Base-by-base conservation (phyloP, 2,797 vertebrate genomes). In the Rhabdophis nuchalis region DNA sequence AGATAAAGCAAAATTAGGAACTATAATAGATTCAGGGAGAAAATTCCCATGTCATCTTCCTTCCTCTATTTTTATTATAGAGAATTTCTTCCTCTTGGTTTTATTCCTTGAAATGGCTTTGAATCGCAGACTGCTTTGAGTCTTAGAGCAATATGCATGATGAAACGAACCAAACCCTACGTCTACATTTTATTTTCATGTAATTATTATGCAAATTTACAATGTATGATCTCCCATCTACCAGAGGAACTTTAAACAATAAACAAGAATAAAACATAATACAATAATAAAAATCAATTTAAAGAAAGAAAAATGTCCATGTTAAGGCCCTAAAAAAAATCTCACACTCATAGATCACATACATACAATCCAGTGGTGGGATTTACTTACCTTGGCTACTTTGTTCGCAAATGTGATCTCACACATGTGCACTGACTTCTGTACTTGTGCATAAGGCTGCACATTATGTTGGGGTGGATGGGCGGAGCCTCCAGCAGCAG, bases 1-100 rank as follows among this genome's bases (percentile, higher is more conserved):
- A 95, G 85, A 95, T 96, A 95, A 94, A 96, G 96, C 86, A 95
- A 92, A 93, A 86, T 87, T 64, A 87, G 86, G 87, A 96, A 85
- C 54, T 68, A 53, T 95, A 94, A 25, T 1, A 93, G 11, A 89
- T 68, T 92, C 27, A 89, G 58, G 6, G 54, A 41, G 23, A 88
- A 94, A 95, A 95, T 92, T 25, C 52, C 54, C 87, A 14, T 1
- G 50, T 58, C 9, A 29, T 56, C 27, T 53, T 25, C 0, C 0
- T 1, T 2, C 10, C 27, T 61, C 57, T 8, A 89, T 36, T 52
- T 52, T 58, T 32, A 68, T 72, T 29, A 88, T 53, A 4, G 82
- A 82, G 23, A 12, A 0, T 1, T 3, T 0, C 92, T 32, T 86
- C 0, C 58, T 88, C 88, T 41, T 53, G 86, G 50, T 89, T 12